Base-by-base conservation (phyloP, 2,113 vertebrate species). In the Casuarius casuarius region DNA sequence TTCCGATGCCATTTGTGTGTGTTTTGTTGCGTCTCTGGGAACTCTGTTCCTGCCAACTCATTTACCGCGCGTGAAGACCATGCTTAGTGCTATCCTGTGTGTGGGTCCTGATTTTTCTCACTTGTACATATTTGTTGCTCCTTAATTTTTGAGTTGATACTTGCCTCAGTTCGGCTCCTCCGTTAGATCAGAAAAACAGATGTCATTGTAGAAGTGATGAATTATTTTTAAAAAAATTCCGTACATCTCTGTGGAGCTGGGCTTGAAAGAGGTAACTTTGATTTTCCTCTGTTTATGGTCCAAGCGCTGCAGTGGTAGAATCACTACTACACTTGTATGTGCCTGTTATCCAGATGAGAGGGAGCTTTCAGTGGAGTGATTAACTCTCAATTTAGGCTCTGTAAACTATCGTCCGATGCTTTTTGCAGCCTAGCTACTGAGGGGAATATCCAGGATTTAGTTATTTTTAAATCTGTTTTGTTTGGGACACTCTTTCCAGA, bases 341-440 rank as follows among this genome's bases (percentile, higher is more conserved):
- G 88, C 75, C 88, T 92, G 72, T 96, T 96, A 96, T 81, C 79
- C 56, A 94, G 89, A 86, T 95, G 90, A 95, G 94, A 94, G 79
- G 88, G 83, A 78, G 70, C 75, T 84, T 97, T 96, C 92, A 96
- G 68, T 92, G 63, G 75, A 94, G 79, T 95, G 83, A 96, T 96
- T 92, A 96, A 77, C 92, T 97, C 94, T 97, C 86, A 91, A 89
- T 96, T 96, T 94, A 91, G 89, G 84, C 92, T 92, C 90, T 93
- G 84, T 95, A 92, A 92, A 83, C 85, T 93, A 93, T 95, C 92
- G 89, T 94, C 70, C 92, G 49, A 46, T 85, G 70, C 16, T 79
- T 91, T 95, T 93, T 94, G 74, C 66, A 87, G 70, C 86, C 77
- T 89, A 16, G 78, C 86, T 89, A 92, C 86, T 89, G 74, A 82